phyloP scores from a whole-genome alignment of 2,888 invertebrate genomes.

The Alloscopus bannaensis region DNA sequence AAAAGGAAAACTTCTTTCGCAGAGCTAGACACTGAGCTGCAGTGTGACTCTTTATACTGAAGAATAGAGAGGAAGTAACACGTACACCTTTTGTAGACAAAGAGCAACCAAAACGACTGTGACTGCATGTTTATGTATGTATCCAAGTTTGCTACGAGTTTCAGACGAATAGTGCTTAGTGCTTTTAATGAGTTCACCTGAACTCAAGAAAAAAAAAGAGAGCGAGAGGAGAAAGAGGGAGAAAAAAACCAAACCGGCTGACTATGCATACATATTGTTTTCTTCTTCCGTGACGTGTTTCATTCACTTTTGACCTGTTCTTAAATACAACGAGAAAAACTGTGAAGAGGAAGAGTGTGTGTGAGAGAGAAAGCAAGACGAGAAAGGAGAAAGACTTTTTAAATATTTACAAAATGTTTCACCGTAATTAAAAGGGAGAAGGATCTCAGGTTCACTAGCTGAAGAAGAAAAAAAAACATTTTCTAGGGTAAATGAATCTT shows the following conservation, averaged over 20 bases:
- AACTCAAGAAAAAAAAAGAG: conserved; percentile 33
- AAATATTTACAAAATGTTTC: conserved; percentile 66
- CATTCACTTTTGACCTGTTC: conserved; percentile 61
- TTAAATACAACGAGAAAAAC: conserved; percentile 46
- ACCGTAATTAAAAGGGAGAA: conserved; percentile 64
- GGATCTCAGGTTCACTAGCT: conserved; percentile 60
- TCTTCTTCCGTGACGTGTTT: conserved; percentile 43
- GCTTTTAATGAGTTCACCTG: conserved; percentile 64
- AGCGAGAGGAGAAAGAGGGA: conserved; percentile 15
- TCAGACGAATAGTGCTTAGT: conserved; percentile 18
- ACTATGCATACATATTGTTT: conserved; percentile 26
- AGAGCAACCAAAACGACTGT: conserved; percentile 9
- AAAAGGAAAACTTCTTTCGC: too few relatives aligned
- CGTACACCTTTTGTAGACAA: too few relatives aligned
- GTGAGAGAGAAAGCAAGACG: conserved; percentile 26
- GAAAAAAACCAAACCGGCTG: conserved; percentile 28
- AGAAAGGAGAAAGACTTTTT: conserved; percentile 61
- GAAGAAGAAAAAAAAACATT: conserved; percentile 31
- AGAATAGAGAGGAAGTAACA: too few relatives aligned
- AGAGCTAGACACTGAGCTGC: neutral
- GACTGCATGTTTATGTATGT: conserved; percentile 10
- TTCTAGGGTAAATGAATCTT: conserved; percentile 54
- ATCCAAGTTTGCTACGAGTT: conserved; percentile 15
- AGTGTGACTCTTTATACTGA: neutral
- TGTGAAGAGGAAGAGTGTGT: conserved; percentile 40